Evolutionary conservation across 2,797 vertebrate species (phyloP), one percentile per base, ranked within the genome.

Genomic region (Pelodytes ibericus): DNA sequence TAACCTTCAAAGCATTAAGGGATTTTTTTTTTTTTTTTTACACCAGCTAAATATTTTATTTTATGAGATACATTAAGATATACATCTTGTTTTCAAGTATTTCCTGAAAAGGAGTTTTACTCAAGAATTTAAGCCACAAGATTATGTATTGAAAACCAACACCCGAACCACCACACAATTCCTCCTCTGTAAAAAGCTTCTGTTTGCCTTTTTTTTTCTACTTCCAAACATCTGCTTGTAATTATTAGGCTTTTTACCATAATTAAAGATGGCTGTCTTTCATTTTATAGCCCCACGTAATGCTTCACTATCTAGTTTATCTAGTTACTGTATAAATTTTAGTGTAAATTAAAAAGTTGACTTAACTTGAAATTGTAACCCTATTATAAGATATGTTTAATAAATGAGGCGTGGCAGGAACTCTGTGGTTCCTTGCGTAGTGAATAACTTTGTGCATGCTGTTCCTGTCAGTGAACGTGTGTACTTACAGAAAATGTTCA

Each of bases 91-190:
- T 64, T 64, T 64, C 22, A 64, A 64, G 24, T 64, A 64, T 64
- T 64, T 64, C 33, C 36, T 44, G 22, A 20, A 36, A 64, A 64
- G 33, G 62, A 41, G 62, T 16, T 64, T 44, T 44, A 20, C 36
- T 44, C 62, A 64, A 64, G 33, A 64, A 64, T 64, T 24, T 64
- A 64, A 41, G 62, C 62, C 62, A 44, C 62, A 64, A 26, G 36
- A 16, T 41, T 64, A 64, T 64, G 24, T 44, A 41, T 64, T 41
- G 33, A 44, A 64, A 64, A 44, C 33, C 62, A 64, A 64, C 62
- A 64, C 62, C 62, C 62, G 24, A 64, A 64, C 62, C 62, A 64
- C 44, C 18, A 15, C 18, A 49, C 62, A 7, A 25, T 44, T 41
- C 33, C 33, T 24, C 25, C 36, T 64, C 24, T 41, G 62, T 44